Conservation (phyloP, 1,140 invertebrate genomes). For the Matsumurasca onukii region DNA sequence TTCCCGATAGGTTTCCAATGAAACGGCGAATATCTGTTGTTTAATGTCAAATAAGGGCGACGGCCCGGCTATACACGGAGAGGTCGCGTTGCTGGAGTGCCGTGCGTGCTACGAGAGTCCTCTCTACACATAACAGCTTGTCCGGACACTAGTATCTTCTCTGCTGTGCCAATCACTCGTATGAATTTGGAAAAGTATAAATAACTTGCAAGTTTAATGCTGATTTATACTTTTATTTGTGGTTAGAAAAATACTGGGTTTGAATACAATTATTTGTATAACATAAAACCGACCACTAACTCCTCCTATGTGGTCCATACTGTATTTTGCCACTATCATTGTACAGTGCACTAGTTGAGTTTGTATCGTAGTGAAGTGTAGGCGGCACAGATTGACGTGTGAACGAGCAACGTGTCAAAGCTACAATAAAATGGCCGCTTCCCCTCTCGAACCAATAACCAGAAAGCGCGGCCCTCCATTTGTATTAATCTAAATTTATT, state of each 20-base stretch:
- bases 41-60: background rate
- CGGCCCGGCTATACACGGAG: background rate
- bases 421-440: constrained; percentile 33
- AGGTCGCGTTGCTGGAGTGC: background rate
- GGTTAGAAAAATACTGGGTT: no score
- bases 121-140: background rate
- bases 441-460: constrained; percentile 35
- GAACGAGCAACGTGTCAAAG: constrained; percentile 31
- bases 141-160: background rate
- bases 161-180: no score
- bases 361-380: no score
- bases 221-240: no score
- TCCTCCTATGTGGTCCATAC: no score
- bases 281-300: no score
- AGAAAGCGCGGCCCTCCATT: constrained; percentile 34
- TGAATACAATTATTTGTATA: no score
- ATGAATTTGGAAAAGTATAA: no score
- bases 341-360: no score
- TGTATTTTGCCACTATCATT: no score
- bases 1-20: background rate
- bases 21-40: background rate
- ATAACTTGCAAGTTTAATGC: no score
- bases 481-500: constrained; percentile 44
- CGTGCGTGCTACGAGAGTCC: background rate
- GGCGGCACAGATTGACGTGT: constrained; percentile 40